phyloP scores from a whole-genome alignment of 2,113 vertebrate genomes.

The Cephalopterus ornatus region DNA sequence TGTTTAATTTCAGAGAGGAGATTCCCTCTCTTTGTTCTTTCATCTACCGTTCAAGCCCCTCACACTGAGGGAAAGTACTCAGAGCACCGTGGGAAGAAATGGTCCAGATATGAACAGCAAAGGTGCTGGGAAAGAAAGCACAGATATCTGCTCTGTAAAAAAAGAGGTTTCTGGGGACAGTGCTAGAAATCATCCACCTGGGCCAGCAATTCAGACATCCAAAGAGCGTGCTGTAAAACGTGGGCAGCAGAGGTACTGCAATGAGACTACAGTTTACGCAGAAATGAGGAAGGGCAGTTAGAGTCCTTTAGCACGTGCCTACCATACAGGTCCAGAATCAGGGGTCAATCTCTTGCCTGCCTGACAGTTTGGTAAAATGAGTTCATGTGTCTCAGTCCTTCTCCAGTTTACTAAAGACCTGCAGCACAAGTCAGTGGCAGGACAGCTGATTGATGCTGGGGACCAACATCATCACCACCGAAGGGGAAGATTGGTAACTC shows the following conservation, averaged over 20 bases:
- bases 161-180: background rate
- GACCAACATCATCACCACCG: background rate
- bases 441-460: background rate
- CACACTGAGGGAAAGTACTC: background rate
- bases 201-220: background rate
- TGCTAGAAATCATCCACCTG: background rate
- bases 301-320: background rate
- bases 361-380: background rate
- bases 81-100: background rate
- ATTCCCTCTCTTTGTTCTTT: background rate
- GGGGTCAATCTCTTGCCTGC: background rate
- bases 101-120: background rate
- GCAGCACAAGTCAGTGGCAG: background rate
- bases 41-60: background rate
- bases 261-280: background rate
- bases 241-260: background rate
- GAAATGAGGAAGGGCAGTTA: accelerated
- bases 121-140: background rate
- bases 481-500: background rate
- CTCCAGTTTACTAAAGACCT: background rate
- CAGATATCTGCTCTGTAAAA: background rate
- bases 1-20: background rate
- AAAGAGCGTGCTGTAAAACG: accelerated
- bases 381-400: background rate
- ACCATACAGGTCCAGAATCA: background rate